phyloP scores from a whole-genome alignment of 2,888 invertebrate species.

The Leptinotarsa tumamoca region DNA sequence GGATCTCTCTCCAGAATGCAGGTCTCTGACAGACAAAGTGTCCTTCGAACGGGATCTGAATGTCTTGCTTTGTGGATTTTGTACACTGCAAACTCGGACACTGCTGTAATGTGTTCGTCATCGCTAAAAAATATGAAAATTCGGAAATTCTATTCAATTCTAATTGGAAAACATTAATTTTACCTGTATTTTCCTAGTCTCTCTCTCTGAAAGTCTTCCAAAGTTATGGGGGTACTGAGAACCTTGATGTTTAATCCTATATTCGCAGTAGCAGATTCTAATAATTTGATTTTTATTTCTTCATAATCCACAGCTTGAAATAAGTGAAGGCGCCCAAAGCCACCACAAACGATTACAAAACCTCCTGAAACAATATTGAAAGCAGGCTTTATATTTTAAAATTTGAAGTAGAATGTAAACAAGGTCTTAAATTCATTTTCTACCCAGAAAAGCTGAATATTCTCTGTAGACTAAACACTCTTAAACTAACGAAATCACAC shows the following conservation, averaged over 20 bases:
- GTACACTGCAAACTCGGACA: conserved; percentile 96
- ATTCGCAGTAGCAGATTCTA: conserved; percentile 84
- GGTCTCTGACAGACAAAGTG: conserved; percentile 94
- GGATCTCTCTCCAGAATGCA: conserved; percentile 97
- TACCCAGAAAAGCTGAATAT: background rate
- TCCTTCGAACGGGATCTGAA: conserved; percentile 86
- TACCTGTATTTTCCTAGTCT: conserved; percentile 94
- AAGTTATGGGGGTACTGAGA: conserved; percentile 79
- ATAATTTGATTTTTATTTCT: conserved; percentile 87
- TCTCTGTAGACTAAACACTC: background rate
- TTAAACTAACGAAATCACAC: background rate
- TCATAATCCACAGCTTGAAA: conserved; percentile 89
- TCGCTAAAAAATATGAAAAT: conserved; percentile 70
- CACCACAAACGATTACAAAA: conserved; percentile 91
- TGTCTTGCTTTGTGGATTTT: conserved; percentile 87
- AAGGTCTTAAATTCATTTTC: too few species aligned
- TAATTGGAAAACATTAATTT: background rate
- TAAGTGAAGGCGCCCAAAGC: conserved; percentile 90
- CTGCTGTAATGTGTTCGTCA: conserved; percentile 95
- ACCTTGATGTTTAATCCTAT: conserved; percentile 88
- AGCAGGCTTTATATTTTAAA: background rate
- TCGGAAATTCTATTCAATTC: background rate
- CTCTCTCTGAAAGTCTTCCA: conserved; percentile 88
- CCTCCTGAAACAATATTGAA: conserved; percentile 69
- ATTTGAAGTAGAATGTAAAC: background rate